Percentiles rank a stretch among this genome's conserved stretches.
Evolutionary conservation across 1,140 invertebrate genomes (phyloP).

Genomic region (Drosophila mauritiana): DNA sequence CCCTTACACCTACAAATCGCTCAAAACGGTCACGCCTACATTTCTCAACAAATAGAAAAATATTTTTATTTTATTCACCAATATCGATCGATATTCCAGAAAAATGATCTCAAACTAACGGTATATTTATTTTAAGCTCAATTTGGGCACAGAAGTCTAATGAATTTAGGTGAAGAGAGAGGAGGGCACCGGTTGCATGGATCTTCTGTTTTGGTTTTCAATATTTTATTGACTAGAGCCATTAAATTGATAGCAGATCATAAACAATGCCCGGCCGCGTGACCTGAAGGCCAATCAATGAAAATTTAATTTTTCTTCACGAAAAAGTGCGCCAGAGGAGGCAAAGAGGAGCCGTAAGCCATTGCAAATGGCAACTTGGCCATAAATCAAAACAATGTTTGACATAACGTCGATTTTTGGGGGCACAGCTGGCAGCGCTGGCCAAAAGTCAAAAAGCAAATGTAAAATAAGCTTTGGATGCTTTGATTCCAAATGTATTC

Average conservation of each 20-base stretch:
- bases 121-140: too few relatives aligned
- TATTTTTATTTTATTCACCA: too few relatives aligned
- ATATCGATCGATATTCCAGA: too few relatives aligned
- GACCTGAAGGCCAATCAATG: constrained; percentile 63
- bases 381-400: constrained; percentile 66
- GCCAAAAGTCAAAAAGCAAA: constrained; percentile 23
- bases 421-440: constrained; percentile 51
- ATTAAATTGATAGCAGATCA: constrained; percentile 69
- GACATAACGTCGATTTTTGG: constrained; percentile 67
- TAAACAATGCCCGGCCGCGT: constrained; percentile 53
- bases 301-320: constrained; percentile 64
- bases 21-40: too few relatives aligned
- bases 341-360: neutral
- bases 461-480: constrained; percentile 35
- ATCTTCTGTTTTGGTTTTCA: constrained; percentile 16
- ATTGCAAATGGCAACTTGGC: constrained; percentile 40
- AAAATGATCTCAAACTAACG: too few relatives aligned
- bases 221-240: constrained; percentile 60
- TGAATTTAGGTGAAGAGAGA: neutral
- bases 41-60: too few relatives aligned
- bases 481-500: constrained; percentile 26
- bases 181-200: constrained; percentile 8
- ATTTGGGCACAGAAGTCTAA: too few relatives aligned
- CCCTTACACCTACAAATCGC: too few relatives aligned
- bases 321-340: neutral